Base-by-base conservation (phyloP, 2,113 vertebrate species). In the Psittacus erithacus region DNA sequence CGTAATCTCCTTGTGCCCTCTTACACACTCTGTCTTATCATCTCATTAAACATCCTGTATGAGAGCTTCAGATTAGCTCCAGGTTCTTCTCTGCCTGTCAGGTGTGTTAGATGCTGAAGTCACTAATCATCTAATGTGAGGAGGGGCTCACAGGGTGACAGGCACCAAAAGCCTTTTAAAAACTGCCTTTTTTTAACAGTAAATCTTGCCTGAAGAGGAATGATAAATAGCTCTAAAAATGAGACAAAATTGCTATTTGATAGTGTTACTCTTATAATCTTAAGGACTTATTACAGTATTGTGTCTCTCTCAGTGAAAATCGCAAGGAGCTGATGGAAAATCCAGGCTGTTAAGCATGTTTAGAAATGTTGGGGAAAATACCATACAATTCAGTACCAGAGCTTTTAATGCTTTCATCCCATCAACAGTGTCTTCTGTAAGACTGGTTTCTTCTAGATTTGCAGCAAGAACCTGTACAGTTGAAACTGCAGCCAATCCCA, bases 151-250 rank as follows among this genome's bases (percentile, higher is more conserved):
- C 20, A 63, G n/a, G 23, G 19, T 5, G 13, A 55, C 47, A 79
- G 52, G 87, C 17, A 63, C n/a, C 13, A 73, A 83, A 88, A 93
- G 15, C 24, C 47, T 88, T 75, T 82, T 65, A n/a, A 94, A 84
- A 94, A 33, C 6, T 1, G 10, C 38, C 71, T 62, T 73, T 75
- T 73, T 79, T 77, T 49, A 80, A 31, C 33, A 62, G 24, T 69
- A 88, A 76, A 82, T 73, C 39, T 80, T 82, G 10, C 63, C 70
- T 80, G 63, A 76, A 92, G 82, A 82, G 4, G 35, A 90, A 90
- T 82, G 41, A 88, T 63, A 86, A 90, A 82, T 76, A 90, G 17
- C 53, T 88, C 79, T 62, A 77, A 94, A 94, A 94, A 73, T 65
- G 31, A 88, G 71, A 77, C 12, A 77, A 69, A 91, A 85, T 69